Base-by-base conservation (phyloP, 2,113 vertebrate species). In the Callipepla californica region DNA sequence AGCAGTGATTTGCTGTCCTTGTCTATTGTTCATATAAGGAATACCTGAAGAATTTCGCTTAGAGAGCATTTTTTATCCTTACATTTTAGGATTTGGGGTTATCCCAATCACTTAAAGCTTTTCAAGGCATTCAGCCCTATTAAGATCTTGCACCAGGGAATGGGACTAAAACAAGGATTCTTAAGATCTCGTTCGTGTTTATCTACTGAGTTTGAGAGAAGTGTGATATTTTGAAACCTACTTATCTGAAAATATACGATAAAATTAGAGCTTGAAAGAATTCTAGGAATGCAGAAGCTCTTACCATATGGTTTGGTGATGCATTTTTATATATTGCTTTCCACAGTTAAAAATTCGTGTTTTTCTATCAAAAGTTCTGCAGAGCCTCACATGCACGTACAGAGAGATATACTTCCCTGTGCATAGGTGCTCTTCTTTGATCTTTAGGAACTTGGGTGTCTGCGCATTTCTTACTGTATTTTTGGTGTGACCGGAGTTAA, bases 181-280 rank as follows among this genome's bases (percentile, higher is more conserved):
- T 11, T 15, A 34, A 15, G 66, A 47, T 53, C 11, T 2, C 28
- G 2, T 61, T 67, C 21, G 15, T 67, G 51, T 72, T 78, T 19
- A 42, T 34, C 42, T 80, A 6, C 72, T 78, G 51, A 38, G 77
- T 40, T 40, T 51, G 22, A 59, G 44, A 10, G 15, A 20, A 48
- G 25, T n/a, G 26, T 0, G 11, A 59, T 23, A 13, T 40, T 86
- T 80, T 11, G 36, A 75, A 84, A 47, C 11, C 4, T 59, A 1
- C 0, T 0, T 59, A 32, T 59, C 36, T 61, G 61, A 84, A 85
- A 84, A 75, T 0, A 4, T 26, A 23, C 11, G 47, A 8, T 44
- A 16, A 0, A 69, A 11, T 68, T 13, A 38, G 34, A 68, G 25
- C 38, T 59, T 28, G 22, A 7, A 67, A 47, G n/a, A 80, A 20